These are phyloP conservation scores for Macrophya alboannulata DNA, from an alignment of 2,888 invertebrate genomes.

Conservation along the genomic window DNA sequence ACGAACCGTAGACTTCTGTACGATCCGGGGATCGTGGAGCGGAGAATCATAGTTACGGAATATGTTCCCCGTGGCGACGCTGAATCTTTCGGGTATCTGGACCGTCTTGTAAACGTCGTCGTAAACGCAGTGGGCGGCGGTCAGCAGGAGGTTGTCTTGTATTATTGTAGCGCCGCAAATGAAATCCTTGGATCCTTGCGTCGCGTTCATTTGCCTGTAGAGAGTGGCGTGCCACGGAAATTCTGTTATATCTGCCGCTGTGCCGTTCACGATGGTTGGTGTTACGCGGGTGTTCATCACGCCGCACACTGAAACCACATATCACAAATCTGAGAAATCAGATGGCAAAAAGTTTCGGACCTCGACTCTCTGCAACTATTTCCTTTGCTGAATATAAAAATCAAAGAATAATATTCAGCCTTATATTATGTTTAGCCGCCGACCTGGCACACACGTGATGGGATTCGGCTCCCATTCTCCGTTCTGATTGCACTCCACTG, in stretches of 20 bases:
- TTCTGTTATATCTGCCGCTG: conserved; percentile 69
- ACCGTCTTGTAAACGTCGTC: conserved; percentile 66
- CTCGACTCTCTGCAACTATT: not conserved
- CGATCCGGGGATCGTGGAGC: conserved; percentile 65
- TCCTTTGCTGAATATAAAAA: not conserved
- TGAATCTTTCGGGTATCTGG: conserved; percentile 65
- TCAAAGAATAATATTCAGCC: not conserved
- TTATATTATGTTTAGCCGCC: conserved; percentile 59
- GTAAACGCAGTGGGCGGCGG: conserved; percentile 79
- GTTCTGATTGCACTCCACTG: conserved; percentile 69
- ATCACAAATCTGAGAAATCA: not conserved
- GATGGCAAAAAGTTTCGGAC: not conserved
- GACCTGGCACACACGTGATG: conserved; percentile 76
- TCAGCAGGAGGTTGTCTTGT: conserved; percentile 73
- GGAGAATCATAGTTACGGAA: conserved; percentile 72
- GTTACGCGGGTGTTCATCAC: conserved; percentile 56
- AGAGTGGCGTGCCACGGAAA: conserved; percentile 79
- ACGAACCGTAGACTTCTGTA: conserved; percentile 68
- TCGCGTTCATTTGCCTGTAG: conserved; percentile 63
- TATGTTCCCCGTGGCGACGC: conserved; percentile 75
- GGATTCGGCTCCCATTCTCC: conserved; percentile 76
- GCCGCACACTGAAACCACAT: conserved; percentile 75
- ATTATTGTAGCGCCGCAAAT: conserved; percentile 79
- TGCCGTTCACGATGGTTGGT: conserved; percentile 73
- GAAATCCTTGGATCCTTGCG: conserved; percentile 67